phyloP scores from a whole-genome alignment of 2,888 invertebrate genomes.

The Ennomos quercinarius region DNA sequence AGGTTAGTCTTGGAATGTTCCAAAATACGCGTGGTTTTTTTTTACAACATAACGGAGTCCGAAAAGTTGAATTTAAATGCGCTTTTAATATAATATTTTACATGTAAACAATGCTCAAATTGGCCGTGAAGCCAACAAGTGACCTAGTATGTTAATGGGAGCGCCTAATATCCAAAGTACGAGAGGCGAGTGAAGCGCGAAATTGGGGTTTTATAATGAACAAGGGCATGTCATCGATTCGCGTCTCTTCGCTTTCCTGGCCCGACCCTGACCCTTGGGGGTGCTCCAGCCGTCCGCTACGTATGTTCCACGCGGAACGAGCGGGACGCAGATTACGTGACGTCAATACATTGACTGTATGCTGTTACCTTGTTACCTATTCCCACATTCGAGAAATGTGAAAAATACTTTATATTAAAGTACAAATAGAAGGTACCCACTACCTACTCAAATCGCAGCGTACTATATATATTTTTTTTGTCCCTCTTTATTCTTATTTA shows the following conservation, averaged over 20 bases:
- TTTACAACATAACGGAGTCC: slow-evolving; percentile 41
- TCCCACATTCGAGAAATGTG: slow-evolving; percentile 18
- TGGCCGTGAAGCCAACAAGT: slow-evolving; percentile 49
- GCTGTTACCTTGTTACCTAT: slow-evolving; percentile 15
- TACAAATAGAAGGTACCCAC: too few relatives aligned
- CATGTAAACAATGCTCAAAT: slow-evolving; percentile 23
- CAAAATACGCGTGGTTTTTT: slow-evolving; percentile 44
- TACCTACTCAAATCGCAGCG: too few relatives aligned
- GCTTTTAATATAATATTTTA: slow-evolving; percentile 23
- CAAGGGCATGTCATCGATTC: slow-evolving; percentile 70
- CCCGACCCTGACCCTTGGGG: slow-evolving; percentile 68
- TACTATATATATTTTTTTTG: too few relatives aligned
- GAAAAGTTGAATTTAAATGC: slow-evolving; percentile 23
- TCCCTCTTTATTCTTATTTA: too few relatives aligned
- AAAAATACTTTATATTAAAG: slow-evolving; percentile 9
- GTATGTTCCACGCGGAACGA: slow-evolving; percentile 38
- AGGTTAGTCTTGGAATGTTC: slow-evolving; percentile 49
- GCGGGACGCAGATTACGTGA: slow-evolving; percentile 40
- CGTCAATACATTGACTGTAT: slow-evolving; percentile 37
- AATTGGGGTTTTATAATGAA: slow-evolving; percentile 48
- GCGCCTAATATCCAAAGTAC: slow-evolving; percentile 14
- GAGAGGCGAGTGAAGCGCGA: slow-evolving; percentile 36
- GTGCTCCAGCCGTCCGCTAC: slow-evolving; percentile 43
- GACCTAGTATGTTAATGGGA: slow-evolving; percentile 32
- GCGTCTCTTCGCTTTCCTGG: slow-evolving; percentile 52